A percentile compares a stretch with the other conserved stretches of the same genome.
Conservation (phyloP, 2,888 invertebrate species). For the Blastobasis lacticolella region DNA sequence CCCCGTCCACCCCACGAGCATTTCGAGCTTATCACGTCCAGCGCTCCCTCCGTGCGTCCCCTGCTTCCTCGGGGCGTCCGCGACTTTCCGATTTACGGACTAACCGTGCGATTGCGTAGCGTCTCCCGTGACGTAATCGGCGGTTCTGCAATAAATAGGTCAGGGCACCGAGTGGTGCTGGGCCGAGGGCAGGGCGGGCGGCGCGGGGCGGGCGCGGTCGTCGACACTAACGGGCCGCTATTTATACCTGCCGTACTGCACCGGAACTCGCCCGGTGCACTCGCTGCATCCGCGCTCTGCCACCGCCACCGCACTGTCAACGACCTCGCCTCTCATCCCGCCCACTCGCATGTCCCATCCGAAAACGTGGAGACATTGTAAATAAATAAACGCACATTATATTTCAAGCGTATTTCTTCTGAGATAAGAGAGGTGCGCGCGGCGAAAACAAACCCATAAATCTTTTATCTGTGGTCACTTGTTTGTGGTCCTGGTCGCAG, state of each 20-base stretch:
- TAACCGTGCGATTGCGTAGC: conserved; percentile 13
- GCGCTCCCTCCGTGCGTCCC: conserved; percentile 32
- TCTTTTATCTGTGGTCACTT: background rate
- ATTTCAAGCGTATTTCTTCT: background rate
- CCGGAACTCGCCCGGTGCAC: conserved; percentile 70
- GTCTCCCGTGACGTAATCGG: conserved; percentile 28
- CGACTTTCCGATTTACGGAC: conserved; percentile 22
- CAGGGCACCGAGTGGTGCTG: conserved; percentile 35
- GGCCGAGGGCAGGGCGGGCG: conserved; percentile 32
- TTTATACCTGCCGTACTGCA: conserved; percentile 72
- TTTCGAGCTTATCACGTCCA: conserved; percentile 25
- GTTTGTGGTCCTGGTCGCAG: no score
- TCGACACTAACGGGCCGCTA: conserved; percentile 73
- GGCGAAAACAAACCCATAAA: conserved; percentile 5
- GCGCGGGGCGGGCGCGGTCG: conserved; percentile 54
- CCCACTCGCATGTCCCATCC: conserved; percentile 14
- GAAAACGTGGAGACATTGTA: conserved; percentile 2
- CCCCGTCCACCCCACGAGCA: conserved; percentile 8
- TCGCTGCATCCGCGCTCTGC: conserved; percentile 65
- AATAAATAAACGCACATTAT: background rate
- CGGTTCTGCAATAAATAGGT: conserved; percentile 46
- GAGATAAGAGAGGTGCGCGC: background rate
- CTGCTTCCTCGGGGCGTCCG: conserved; percentile 14
- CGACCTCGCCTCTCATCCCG: conserved; percentile 47
- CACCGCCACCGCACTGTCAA: conserved; percentile 63